Evolutionary conservation across 2,888 invertebrate genomes (phyloP).

Genomic region (Julus scandinavius): DNA sequence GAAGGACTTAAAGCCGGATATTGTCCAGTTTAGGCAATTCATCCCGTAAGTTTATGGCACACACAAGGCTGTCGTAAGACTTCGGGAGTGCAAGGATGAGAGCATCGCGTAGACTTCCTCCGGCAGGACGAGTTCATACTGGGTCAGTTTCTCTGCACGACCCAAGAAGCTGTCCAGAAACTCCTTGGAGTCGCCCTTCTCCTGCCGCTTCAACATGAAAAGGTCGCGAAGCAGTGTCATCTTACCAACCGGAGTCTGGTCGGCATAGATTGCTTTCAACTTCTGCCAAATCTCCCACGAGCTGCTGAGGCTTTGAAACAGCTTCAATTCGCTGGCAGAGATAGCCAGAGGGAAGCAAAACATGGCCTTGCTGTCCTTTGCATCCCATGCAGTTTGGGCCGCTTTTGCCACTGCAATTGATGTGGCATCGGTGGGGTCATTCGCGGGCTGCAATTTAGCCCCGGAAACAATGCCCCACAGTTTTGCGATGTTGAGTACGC

Average conservation of each 20-base stretch:
- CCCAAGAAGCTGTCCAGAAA: constrained; percentile 34
- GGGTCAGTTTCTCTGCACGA: not conserved
- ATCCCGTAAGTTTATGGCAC: not conserved
- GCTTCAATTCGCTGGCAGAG: not conserved
- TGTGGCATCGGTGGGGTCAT: not conserved
- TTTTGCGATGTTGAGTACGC: not conserved
- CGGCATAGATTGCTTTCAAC: not conserved
- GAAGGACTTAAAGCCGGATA: not conserved
- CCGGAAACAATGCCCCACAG: not conserved
- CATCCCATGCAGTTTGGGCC: not conserved
- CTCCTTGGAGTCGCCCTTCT: not conserved
- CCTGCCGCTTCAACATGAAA: not conserved
- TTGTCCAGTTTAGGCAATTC: not conserved
- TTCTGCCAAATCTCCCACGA: not conserved
- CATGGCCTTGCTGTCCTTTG: not conserved
- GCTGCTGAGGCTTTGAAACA: not conserved
- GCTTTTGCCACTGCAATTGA: not conserved
- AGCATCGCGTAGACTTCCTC: not conserved
- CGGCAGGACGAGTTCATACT: not conserved
- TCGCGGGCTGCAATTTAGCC: not conserved
- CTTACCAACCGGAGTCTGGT: not conserved
- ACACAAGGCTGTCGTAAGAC: not conserved
- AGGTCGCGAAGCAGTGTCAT: not conserved
- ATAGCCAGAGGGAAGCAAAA: not conserved
- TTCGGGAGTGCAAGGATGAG: not conserved